Conservation (phyloP, 2,888 invertebrate genomes). For the Ganaspis brasiliensis region DNA sequence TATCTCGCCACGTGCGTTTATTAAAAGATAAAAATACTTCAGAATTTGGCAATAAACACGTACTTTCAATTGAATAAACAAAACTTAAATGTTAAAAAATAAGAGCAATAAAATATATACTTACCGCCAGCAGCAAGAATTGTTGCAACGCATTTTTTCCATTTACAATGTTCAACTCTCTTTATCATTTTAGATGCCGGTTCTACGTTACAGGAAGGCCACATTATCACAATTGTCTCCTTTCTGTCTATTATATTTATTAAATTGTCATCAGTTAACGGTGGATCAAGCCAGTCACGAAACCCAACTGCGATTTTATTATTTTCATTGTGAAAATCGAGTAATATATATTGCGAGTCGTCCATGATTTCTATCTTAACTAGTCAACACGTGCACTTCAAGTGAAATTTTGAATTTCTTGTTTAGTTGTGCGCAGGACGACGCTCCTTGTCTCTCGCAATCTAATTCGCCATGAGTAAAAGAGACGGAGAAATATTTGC, state of each 20-base stretch:
- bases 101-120: neutral
- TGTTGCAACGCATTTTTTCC: neutral
- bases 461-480: too few species aligned
- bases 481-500: too few species aligned
- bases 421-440: neutral
- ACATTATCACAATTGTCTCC: neutral
- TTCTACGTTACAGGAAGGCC: neutral
- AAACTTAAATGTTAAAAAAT: neutral
- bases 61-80: too few species aligned
- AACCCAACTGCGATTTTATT: neutral
- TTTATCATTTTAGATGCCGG: neutral
- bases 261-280: neutral
- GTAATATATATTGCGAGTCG: neutral
- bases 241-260: neutral
- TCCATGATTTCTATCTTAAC: neutral
- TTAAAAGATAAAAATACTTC: neutral
- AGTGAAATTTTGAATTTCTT: neutral
- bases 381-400: conserved; percentile 1
- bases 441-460: neutral
- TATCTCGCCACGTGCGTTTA: neutral
- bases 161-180: neutral
- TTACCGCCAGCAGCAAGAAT: conserved; percentile 11
- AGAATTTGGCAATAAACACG: neutral
- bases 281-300: neutral
- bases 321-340: neutral